These are phyloP conservation scores for Hycleus phaleratus DNA, from an alignment of 1,140 invertebrate genomes.

Conservation along the genomic window DNA sequence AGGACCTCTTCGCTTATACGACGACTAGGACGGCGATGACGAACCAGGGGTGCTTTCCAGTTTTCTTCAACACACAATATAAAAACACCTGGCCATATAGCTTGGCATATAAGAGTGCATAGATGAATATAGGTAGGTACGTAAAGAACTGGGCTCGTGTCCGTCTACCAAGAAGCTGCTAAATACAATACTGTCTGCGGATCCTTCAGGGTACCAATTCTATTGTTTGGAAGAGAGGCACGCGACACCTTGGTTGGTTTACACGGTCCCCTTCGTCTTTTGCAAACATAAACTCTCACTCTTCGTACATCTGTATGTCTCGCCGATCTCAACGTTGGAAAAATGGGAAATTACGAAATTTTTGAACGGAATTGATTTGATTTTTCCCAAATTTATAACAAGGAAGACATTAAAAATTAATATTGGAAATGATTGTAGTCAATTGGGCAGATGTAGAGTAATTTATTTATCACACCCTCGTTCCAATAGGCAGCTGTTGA, in stretches of 20 bases:
- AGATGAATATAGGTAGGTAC: too few relatives aligned
- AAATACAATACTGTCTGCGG: slow-evolving; percentile 24
- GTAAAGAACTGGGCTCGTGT: slow-evolving; percentile 10
- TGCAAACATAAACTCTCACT: background rate
- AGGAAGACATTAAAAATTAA: too few relatives aligned
- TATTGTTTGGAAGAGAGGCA: slow-evolving; percentile 15
- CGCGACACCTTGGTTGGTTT: slow-evolving; percentile 1
- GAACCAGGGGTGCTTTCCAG: slow-evolving; percentile 8
- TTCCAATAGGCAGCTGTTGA: too few relatives aligned
- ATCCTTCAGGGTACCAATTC: background rate
- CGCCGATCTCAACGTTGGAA: background rate
- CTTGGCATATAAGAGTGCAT: too few relatives aligned
- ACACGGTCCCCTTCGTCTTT: too few relatives aligned
- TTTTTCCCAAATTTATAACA: too few relatives aligned
- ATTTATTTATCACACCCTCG: too few relatives aligned
- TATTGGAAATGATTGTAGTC: too few relatives aligned
- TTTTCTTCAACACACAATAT: background rate
- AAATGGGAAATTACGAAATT: too few relatives aligned
- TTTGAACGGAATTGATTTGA: too few relatives aligned
- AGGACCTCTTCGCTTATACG: background rate
- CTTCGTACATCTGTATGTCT: slow-evolving; percentile 5
- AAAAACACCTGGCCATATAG: slow-evolving; percentile 11
- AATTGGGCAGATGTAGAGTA: too few relatives aligned
- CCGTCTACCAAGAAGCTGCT: slow-evolving; percentile 10
- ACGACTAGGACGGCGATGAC: background rate